These are phyloP conservation scores for Lucilia sericata DNA, from an alignment of 1,140 invertebrate genomes.

Conservation along the genomic window DNA sequence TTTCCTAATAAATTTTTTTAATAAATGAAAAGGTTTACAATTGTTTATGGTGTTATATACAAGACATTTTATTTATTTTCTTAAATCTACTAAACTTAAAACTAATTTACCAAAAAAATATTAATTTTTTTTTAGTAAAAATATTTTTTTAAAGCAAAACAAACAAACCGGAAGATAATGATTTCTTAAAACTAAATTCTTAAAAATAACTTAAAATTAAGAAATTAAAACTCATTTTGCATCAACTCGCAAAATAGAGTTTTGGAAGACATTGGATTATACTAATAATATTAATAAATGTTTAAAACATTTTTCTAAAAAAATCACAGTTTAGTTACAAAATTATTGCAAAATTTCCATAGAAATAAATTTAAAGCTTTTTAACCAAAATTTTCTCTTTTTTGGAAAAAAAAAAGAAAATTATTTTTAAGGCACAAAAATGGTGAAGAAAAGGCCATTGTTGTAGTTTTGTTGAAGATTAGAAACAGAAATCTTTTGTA, in stretches of 20 bases:
- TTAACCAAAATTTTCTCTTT: not conserved
- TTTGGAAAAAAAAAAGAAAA: too few species aligned
- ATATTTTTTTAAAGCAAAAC: slow-evolving; percentile 40
- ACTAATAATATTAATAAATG: not conserved
- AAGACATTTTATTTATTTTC: slow-evolving; percentile 9
- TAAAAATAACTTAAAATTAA: not conserved
- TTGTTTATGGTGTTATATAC: slow-evolving; percentile 24
- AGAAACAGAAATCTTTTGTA: not conserved
- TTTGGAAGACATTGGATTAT: not conserved
- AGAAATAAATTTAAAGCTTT: not conserved
- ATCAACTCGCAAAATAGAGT: not conserved
- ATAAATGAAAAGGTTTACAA: not conserved
- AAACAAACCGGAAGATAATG: slow-evolving; percentile 31
- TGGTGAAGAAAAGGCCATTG: too few species aligned
- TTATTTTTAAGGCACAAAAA: too few species aligned
- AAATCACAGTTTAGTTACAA: slow-evolving; percentile 21
- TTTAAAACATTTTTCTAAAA: not conserved
- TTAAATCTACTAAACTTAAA: not conserved
- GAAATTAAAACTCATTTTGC: too few species aligned
- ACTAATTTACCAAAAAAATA: slow-evolving; percentile 14
- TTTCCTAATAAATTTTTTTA: too few species aligned
- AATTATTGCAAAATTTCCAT: not conserved
- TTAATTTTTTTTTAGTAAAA: slow-evolving; percentile 5
- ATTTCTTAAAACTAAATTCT: not conserved
- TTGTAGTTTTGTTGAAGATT: too few species aligned